phyloP scores from a whole-genome alignment of 2,888 invertebrate species.

The Andricus quercusramuli region DNA sequence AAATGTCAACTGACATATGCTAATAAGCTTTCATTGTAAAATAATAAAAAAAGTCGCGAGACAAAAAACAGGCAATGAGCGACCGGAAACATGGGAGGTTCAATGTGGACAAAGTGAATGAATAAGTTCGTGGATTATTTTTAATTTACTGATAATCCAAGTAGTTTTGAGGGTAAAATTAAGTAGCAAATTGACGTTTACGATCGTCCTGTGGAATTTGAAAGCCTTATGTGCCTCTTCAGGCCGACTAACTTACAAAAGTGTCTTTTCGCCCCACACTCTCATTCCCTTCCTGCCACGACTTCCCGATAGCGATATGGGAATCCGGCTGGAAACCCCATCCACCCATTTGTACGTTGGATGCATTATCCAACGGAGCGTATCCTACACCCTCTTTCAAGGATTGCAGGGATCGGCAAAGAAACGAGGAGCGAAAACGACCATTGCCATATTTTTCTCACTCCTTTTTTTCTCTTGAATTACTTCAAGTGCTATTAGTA shows the following conservation, averaged over 20 bases:
- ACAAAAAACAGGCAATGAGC: too few species aligned
- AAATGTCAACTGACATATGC: too few species aligned
- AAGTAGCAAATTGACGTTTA: conserved; percentile 3
- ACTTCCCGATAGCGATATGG: conserved; percentile 66
- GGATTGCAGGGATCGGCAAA: conserved; percentile 57
- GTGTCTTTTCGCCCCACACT: conserved; percentile 52
- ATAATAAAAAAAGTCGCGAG: too few species aligned
- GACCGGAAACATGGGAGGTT: too few species aligned
- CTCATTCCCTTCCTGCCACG: conserved; percentile 48
- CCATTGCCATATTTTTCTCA: conserved; percentile 57
- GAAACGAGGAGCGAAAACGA: conserved; percentile 58
- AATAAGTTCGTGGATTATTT: too few species aligned
- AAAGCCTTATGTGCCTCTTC: conserved; percentile 30
- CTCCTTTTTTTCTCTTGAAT: conserved; percentile 25
- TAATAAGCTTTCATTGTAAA: too few species aligned
- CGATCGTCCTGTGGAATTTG: background rate
- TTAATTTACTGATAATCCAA: background rate
- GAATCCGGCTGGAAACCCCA: conserved; percentile 55
- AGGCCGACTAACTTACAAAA: conserved; percentile 63
- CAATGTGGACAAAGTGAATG: too few species aligned
- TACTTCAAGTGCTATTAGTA: conserved; percentile 32
- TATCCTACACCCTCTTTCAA: conserved; percentile 54
- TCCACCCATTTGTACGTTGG: conserved; percentile 63
- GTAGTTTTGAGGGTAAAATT: background rate
- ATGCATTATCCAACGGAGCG: conserved; percentile 65